Evolutionary conservation across 2,113 vertebrate species (phyloP).

Genomic region (Pelvicachromis taeniatus): DNA sequence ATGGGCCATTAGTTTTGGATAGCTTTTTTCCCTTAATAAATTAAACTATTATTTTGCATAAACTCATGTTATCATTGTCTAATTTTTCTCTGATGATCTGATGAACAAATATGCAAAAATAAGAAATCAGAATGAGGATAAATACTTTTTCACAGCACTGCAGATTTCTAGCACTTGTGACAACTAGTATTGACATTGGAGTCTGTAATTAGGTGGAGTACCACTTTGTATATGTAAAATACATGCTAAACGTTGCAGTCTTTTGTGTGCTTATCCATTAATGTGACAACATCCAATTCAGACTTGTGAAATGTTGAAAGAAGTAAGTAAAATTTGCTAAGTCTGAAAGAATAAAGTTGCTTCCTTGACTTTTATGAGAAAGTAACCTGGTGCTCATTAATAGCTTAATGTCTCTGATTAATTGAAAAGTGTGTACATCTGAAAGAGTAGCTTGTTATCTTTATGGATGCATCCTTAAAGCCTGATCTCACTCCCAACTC

Average conservation of each 20-base stretch:
- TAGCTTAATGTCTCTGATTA: not conserved
- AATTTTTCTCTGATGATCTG: not conserved
- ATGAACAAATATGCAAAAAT: not conserved
- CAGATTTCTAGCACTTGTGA: not conserved
- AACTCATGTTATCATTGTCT: too few relatives aligned
- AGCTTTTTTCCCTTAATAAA: not conserved
- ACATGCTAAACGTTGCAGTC: not conserved
- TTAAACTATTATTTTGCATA: not conserved
- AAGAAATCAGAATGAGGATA: not conserved
- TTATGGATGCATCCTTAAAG: not conserved
- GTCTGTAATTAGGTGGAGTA: not conserved
- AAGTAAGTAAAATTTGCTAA: not conserved
- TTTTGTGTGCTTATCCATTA: not conserved
- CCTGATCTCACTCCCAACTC: not conserved
- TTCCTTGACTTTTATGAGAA: not conserved
- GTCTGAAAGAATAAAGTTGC: not conserved
- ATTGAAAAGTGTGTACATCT: not conserved
- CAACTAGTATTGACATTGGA: not conserved
- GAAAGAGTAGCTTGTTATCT: not conserved
- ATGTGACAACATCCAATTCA: not conserved
- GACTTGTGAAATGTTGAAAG: not conserved
- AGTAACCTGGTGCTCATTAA: not conserved
- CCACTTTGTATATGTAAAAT: not conserved
- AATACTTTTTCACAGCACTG: not conserved
- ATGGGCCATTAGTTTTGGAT: not conserved